Base-by-base conservation (phyloP, 1,140 invertebrate species). In the Cephus cinctus region DNA sequence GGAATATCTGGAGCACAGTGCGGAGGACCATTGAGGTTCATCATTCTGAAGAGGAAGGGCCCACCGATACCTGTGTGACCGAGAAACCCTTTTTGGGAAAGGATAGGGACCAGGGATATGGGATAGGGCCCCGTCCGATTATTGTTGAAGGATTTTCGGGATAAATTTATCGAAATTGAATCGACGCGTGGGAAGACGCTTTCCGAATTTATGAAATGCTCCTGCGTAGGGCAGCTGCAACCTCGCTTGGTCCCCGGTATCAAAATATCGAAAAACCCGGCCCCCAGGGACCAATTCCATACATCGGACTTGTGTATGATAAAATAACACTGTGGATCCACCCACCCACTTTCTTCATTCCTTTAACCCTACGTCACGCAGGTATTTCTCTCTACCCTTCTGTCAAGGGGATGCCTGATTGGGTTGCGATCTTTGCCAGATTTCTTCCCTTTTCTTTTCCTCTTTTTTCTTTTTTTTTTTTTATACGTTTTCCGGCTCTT, bases 161-260 rank as follows among this genome's bases (percentile, higher is more conserved):
- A n/a, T n/a, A n/a, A n/a, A n/a, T n/a, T n/a, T n/a, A n/a, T n/a
- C n/a, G n/a, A n/a, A n/a, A n/a, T n/a, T n/a, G n/a, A 39, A 43
- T 35, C 32, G 30, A 36, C 30, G 22, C 20, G 40, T 46, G 50
- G 47, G 47, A 61, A 54, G 47, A n/a, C n/a, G 46, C 47, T 44
- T 60, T 51, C 57, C 52, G 31, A 56, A 51, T 59, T 59, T 61
- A 51, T 22, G 43, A 52, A 61, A 61, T 52, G n/a, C 19, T 34
- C 38, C 32, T n/a, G 32, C n/a, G n/a, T n/a, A n/a, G n/a, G n/a
- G n/a, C n/a, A 31, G 54, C 47, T 57, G 54, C 42, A 36, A 30
- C 15, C 20, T n/a, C 20, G 30, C 22, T 8, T 46, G 14, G 34
- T 40, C 49, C 14, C 4, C 45, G 44, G 53, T 52, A 52, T n/a